Evolutionary conservation across 2,797 vertebrate species (phyloP).

Genomic region (Diplodus puntazzo): DNA sequence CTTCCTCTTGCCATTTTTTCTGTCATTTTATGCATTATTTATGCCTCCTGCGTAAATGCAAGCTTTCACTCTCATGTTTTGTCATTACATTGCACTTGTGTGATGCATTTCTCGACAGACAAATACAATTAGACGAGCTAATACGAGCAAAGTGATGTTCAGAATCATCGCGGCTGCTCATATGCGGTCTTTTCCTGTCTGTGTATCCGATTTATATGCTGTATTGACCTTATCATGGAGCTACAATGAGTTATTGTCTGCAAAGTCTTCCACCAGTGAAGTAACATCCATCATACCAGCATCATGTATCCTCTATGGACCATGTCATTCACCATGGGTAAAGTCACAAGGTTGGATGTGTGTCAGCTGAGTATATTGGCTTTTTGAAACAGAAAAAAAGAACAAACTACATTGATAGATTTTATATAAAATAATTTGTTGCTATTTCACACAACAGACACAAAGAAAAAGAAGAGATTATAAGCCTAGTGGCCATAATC

Average conservation of each 20-base stretch:
- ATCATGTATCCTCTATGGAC: neutral
- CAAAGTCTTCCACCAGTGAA: neutral
- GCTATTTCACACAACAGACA: too few relatives aligned
- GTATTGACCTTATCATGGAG: neutral
- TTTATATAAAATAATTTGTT: neutral
- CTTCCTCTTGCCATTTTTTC: neutral
- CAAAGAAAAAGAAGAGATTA: too few relatives aligned
- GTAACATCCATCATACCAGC: constrained; percentile 5
- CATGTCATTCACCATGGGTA: neutral
- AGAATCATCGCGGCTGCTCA: constrained; percentile 23
- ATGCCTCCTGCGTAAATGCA: constrained; percentile 11
- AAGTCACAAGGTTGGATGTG: neutral
- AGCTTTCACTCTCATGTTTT: constrained; percentile 9
- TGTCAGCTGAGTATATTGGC: neutral
- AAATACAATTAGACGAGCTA: constrained; percentile 28
- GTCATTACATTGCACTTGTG: neutral
- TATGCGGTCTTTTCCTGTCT: constrained; percentile 17
- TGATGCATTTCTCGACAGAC: constrained; percentile 33
- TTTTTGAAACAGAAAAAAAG: neutral
- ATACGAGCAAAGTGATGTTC: constrained; percentile 34
- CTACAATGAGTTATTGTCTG: neutral
- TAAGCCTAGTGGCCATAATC: too few relatives aligned
- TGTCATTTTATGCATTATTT: constrained; percentile 3
- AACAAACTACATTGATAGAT: too few relatives aligned
- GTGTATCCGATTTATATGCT: constrained; percentile 1